These are phyloP conservation scores for Synergus laeviventris DNA, from an alignment of 2,888 invertebrate species.

Conservation along the genomic window DNA sequence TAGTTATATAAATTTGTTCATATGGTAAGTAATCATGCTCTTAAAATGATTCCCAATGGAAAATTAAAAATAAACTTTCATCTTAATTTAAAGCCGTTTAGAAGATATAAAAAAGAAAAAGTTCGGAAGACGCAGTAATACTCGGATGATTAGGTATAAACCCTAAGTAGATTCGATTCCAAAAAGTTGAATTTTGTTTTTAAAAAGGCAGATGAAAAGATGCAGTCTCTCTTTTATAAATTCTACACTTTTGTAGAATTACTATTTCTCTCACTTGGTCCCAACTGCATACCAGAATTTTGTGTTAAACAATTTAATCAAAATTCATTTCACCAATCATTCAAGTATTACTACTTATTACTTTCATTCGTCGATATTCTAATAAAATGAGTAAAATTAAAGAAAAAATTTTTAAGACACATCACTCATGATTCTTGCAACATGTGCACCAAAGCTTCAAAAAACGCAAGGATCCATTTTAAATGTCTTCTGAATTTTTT, in stretches of 20 bases:
- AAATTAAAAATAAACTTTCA: not conserved
- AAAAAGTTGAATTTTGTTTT: not conserved
- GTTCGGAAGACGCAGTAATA: not conserved
- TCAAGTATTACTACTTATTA: conserved; percentile 16
- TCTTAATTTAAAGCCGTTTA: not conserved
- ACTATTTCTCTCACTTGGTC: conserved; percentile 34
- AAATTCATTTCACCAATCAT: conserved; percentile 17
- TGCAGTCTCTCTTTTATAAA: conserved; percentile 28
- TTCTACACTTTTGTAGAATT: conserved; percentile 31
- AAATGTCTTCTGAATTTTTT: not conserved
- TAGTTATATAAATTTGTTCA: too few relatives aligned
- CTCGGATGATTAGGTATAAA: not conserved
- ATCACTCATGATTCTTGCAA: conserved; percentile 5
- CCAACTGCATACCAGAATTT: conserved; percentile 34
- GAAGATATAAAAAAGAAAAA: not conserved
- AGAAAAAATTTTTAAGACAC: not conserved
- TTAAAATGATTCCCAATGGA: not conserved
- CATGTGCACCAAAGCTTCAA: conserved; percentile 9
- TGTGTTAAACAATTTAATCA: conserved; percentile 4
- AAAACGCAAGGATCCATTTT: not conserved
- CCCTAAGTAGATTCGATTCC: not conserved
- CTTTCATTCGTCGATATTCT: conserved; percentile 28
- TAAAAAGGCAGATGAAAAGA: not conserved
- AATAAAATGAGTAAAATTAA: not conserved
- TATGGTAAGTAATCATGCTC: too few relatives aligned